Base-by-base conservation (phyloP, 2,888 invertebrate species). In the Sarcophaga subvicina region DNA sequence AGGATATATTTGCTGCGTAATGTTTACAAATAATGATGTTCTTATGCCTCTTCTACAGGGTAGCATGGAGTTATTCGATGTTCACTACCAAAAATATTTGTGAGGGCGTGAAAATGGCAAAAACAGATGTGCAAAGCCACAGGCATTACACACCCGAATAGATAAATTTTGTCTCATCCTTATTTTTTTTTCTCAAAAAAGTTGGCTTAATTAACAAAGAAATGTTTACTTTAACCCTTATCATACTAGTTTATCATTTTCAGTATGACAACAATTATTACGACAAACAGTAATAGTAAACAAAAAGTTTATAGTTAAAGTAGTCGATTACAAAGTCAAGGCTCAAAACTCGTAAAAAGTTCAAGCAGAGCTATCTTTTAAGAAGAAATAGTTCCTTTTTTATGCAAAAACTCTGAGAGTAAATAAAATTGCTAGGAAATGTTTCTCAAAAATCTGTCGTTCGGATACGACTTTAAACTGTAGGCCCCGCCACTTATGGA, bases 111-210 rank as follows among this genome's bases (percentile, higher is more conserved):
- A 78, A 83, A 63, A 79, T 87, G 75, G 78, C 86, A 87, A 81
- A 87, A 87, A 78, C 87, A 87, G 81, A 84, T 82, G 79, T 76
- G 37, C 22, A 72, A 84, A 82, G 69, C 87, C 84, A 80, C 84
- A 84, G 84, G 79, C 78, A 87, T 79, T 71, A 84, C 77, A 78
- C 78, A 83, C 71, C 60, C 20, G 63, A 37, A n/a, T 1, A 25
- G 14, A 37, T 67, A 17, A 25, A 47, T 47, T 20, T 54, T 54
- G 14, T 54, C 22, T 54, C 54, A 54, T 54, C 4, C 17, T 14
- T 37, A 2, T 14, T 54, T 3, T 54, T 49, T 49, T 54, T 4
- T 14, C 10, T 54, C 1, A 54, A 14, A 14, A 54, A 62, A 81
- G 63, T 47, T 78, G 81, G 81, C 64, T 22, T 59, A 72, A 12